Evolutionary conservation across 1,140 invertebrate species (phyloP), one percentile per base, ranked within the genome.

Genomic region (Anoplophora glabripennis): DNA sequence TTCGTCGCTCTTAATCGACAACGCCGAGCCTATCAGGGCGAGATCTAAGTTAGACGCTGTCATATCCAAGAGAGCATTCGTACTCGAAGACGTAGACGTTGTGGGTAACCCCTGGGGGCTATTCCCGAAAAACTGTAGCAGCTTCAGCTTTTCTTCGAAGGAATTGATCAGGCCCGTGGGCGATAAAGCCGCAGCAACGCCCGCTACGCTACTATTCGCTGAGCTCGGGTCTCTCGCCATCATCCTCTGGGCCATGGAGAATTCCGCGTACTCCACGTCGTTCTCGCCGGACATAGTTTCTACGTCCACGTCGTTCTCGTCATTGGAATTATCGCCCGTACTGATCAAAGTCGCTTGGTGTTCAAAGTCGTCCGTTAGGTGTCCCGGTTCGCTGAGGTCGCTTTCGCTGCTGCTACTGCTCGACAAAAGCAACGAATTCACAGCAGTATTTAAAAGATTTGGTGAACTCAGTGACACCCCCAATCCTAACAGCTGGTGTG

Each of bases 231-330:
- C 68, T 3, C 68, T 57, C 18, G 67, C 52, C 33, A 78, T 61
- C 17, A 78, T 53, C 18, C 72, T 66, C 59, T 79, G 78, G 4
- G 76, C 71, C 69, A 80, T 75, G 15, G 79, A 79, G 54, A 81
- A 80, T 71, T 88, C 86, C 1, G 86, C 85, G 73, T 86, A 81
- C 68, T 88, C 86, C 4, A 89, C 83, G 71, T 89, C 86, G 74
- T 89, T 89, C 72, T 89, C 87, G 87, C 87, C 89, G 72, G 86
- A 90, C 85, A 92, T 90, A 1, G 89, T 89, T 79, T 92, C 89
- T 65, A 92, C 62, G 62, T 75, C 73, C 0, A 75, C 70, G 61
- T 76, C 73, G 57, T 74, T 76, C 49, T 76, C 73, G 56, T 76
- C 74, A 53, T 75, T 74, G 11, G 72, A 74, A 59, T 66, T 72